These are phyloP conservation scores for Macrotus californicus DNA, from an alignment of 2,113 vertebrate species.

Conservation along the genomic window DNA sequence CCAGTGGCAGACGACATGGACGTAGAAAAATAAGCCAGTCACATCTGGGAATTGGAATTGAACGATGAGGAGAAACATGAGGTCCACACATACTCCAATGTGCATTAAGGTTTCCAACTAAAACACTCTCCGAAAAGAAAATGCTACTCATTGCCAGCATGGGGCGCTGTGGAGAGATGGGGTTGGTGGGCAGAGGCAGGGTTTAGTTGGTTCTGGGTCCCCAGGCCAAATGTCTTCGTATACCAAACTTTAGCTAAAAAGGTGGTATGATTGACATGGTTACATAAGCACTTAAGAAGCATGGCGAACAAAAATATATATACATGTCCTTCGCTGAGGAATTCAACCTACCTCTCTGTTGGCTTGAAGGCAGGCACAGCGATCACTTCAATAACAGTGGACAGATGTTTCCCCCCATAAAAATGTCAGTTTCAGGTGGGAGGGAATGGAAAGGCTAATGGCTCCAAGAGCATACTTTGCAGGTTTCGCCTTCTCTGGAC, in stretches of 20 bases:
- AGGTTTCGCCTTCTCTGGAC: not conserved
- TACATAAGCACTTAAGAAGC: not conserved
- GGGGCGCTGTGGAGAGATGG: not conserved
- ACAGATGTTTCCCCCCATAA: not conserved
- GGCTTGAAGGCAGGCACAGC: not conserved
- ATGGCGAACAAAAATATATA: not conserved
- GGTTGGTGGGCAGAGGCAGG: not conserved
- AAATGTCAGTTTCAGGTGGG: not conserved
- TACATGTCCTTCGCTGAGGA: not conserved
- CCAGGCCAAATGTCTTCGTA: not conserved
- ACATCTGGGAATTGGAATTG: not conserved
- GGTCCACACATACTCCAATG: not conserved
- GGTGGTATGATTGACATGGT: not conserved
- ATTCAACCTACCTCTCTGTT: not conserved
- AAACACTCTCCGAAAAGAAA: not conserved
- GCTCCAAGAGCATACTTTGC: not conserved
- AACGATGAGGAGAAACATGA: not conserved
- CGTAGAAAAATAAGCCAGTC: not conserved
- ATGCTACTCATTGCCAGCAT: not conserved
- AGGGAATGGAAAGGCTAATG: constrained; percentile 19
- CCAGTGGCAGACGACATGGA: not conserved
- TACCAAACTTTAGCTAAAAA: not conserved
- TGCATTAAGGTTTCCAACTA: not conserved
- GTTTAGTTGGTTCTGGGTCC: not conserved
- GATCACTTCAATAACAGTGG: not conserved